These are phyloP conservation scores for Peromyscus nudipes DNA, from an alignment of 2,797 vertebrate genomes.

Conservation along the genomic window DNA sequence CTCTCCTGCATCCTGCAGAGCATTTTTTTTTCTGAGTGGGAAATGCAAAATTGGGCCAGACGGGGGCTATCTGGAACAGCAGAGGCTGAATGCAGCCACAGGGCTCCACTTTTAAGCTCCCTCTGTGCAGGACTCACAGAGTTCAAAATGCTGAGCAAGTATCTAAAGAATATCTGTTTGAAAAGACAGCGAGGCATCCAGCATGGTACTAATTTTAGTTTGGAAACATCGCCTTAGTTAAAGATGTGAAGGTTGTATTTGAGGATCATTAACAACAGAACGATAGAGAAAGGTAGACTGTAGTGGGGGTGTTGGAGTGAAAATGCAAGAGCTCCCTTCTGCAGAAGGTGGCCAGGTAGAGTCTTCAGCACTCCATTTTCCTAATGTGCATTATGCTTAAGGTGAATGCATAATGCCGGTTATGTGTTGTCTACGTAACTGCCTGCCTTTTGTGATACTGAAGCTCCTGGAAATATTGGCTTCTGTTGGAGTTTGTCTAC, in stretches of 20 bases:
- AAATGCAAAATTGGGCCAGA: not conserved
- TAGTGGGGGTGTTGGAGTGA: rapidly evolving
- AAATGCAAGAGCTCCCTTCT: no score
- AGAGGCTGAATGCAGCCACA: not conserved
- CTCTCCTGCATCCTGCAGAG: not conserved
- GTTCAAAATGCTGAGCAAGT: constrained; percentile 20
- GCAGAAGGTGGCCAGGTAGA: not conserved
- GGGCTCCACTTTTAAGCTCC: not conserved
- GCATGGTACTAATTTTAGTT: not conserved
- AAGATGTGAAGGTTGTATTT: not conserved
- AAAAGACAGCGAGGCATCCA: constrained; percentile 9
- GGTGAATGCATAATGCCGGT: not conserved
- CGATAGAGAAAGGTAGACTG: not conserved
- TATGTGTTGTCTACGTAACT: not conserved
- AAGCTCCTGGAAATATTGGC: not conserved
- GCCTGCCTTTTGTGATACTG: not conserved
- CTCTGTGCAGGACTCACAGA: not conserved
- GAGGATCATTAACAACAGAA: not conserved
- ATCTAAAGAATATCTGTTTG: not conserved
- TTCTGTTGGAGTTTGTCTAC: not conserved
- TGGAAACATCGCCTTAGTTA: constrained; percentile 8
- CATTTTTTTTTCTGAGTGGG: not conserved
- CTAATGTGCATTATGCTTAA: not conserved
- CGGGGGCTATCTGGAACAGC: not conserved
- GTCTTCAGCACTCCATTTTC: not conserved